These are phyloP conservation scores for Oryzias curvinotus DNA, from an alignment of 2,113 vertebrate species.

Conservation along the genomic window DNA sequence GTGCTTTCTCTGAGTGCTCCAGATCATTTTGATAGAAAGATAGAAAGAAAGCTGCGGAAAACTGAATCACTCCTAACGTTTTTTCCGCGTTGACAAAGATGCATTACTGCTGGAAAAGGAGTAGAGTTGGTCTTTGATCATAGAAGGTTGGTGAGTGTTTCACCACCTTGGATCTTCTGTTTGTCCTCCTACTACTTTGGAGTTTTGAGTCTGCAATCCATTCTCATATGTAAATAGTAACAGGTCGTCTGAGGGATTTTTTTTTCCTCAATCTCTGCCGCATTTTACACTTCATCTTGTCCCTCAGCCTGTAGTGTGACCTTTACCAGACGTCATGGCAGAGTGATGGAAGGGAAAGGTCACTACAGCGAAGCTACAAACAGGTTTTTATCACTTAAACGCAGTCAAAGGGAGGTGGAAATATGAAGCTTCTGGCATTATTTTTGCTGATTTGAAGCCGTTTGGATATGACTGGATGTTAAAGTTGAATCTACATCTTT, in stretches of 20 bases:
- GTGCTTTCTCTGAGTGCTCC: too few species aligned
- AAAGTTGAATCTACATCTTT: too few species aligned
- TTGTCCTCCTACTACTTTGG: slow-evolving; percentile 11
- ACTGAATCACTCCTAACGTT: too few species aligned
- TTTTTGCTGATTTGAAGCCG: slow-evolving; percentile 15
- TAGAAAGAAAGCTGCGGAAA: too few species aligned
- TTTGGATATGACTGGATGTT: background rate
- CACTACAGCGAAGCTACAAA: slow-evolving; percentile 37
- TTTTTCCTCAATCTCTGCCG: slow-evolving; percentile 32
- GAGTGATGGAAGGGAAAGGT: slow-evolving; percentile 42
- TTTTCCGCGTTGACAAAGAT: too few species aligned
- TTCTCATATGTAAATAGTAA: slow-evolving; percentile 40
- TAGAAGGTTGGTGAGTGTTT: too few species aligned
- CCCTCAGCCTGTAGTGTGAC: slow-evolving; percentile 33
- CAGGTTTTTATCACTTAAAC: slow-evolving; percentile 39
- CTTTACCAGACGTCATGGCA: slow-evolving; percentile 43
- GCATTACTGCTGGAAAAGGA: too few species aligned
- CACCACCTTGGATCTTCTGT: background rate
- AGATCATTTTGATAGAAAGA: too few species aligned
- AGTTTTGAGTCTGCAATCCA: slow-evolving; percentile 35
- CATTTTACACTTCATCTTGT: slow-evolving; percentile 35
- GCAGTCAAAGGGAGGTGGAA: slow-evolving; percentile 42
- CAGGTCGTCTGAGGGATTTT: slow-evolving; percentile 5
- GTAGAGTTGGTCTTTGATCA: too few species aligned
- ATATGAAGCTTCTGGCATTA: slow-evolving; percentile 24